These are phyloP conservation scores for Triplophysa dalaica DNA, from an alignment of 2,113 vertebrate species.

Conservation along the genomic window DNA sequence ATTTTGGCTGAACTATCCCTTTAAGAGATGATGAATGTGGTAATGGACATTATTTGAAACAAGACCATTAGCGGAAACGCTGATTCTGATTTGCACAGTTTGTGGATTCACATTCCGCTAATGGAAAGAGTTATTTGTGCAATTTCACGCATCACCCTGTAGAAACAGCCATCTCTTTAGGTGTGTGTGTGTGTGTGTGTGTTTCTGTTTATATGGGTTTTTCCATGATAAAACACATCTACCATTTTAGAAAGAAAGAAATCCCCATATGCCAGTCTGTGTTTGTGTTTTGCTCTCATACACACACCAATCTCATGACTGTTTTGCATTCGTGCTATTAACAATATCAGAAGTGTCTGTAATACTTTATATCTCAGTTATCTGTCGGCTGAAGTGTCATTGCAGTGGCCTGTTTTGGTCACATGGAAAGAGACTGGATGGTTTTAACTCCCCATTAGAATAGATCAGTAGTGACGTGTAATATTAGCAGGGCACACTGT, in stretches of 20 bases:
- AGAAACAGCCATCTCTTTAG: background rate
- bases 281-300: conserved; percentile 21
- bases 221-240: conserved; percentile 7
- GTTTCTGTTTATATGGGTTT: background rate
- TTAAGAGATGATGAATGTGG: conserved; percentile 1
- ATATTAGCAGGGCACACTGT: conserved; percentile 58
- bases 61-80: background rate
- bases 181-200: background rate
- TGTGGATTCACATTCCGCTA: background rate
- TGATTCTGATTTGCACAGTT: conserved; percentile 24
- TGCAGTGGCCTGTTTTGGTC: conserved; percentile 36
- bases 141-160: conserved; percentile 10
- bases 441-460: conserved; percentile 65
- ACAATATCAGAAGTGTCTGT: conserved; percentile 34
- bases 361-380: conserved; percentile 28
- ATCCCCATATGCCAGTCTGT: background rate
- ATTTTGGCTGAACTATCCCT: background rate
- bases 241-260: conserved; percentile 3
- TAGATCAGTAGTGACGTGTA: conserved; percentile 60
- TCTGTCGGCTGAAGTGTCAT: conserved; percentile 46
- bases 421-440: conserved; percentile 49
- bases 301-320: background rate
- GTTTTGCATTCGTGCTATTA: conserved; percentile 12
- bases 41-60: background rate
- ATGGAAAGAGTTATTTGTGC: conserved; percentile 23